phyloP scores from a whole-genome alignment of 2,113 vertebrate genomes.

The Australoheros scitulus region DNA sequence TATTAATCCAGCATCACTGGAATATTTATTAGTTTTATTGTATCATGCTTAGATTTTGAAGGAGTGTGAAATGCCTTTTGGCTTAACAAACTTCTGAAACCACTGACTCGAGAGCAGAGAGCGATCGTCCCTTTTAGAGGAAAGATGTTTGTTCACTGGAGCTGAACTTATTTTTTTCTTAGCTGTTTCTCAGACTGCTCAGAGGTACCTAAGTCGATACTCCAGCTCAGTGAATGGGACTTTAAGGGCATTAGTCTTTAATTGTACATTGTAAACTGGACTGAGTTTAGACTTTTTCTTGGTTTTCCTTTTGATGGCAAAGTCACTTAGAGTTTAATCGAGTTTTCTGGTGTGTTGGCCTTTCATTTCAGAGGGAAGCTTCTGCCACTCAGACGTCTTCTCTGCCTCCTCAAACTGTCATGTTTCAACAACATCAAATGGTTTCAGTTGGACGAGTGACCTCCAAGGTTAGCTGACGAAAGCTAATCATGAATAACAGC shows the following conservation, averaged over 20 bases:
- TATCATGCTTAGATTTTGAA: background rate
- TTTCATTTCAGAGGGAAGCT: background rate
- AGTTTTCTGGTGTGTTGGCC: background rate
- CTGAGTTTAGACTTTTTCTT: background rate
- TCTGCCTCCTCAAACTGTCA: background rate
- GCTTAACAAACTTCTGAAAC: background rate
- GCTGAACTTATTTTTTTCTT: slow-evolving; percentile 4
- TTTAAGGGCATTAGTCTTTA: slow-evolving; percentile 2
- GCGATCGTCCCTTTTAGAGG: background rate
- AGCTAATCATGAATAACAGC: background rate
- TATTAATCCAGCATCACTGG: background rate
- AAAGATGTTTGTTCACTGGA: slow-evolving; percentile 12
- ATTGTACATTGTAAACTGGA: background rate
- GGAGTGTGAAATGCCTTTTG: background rate
- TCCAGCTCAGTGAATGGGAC: background rate
- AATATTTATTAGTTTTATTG: background rate
- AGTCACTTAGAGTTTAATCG: background rate
- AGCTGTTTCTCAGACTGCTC: background rate
- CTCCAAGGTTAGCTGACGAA: background rate
- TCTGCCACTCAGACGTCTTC: background rate
- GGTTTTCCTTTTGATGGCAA: background rate
- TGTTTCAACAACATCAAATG: background rate
- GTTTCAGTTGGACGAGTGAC: background rate
- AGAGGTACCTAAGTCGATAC: slow-evolving; percentile 8
- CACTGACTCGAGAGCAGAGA: background rate